Percentiles rank a stretch among this genome's conserved stretches.
Conservation (phyloP, 2,113 vertebrate species). For the Mustelus asterias region DNA sequence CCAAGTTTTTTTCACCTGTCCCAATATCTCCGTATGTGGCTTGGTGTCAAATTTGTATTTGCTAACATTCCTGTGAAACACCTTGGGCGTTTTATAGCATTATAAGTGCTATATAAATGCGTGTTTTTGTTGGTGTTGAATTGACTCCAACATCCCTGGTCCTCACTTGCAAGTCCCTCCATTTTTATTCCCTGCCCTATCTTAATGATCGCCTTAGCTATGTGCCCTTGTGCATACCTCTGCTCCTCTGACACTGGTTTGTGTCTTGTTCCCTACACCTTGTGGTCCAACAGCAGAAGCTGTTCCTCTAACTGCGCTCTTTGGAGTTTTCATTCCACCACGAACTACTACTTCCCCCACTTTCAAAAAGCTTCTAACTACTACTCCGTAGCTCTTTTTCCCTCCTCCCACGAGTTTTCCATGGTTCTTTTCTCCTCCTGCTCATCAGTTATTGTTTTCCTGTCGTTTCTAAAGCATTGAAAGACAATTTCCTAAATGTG, state of each 20-base stretch:
- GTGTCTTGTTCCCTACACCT: background rate
- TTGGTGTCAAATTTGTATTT: background rate
- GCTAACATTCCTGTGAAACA: background rate
- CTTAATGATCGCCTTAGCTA: background rate
- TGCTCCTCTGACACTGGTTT: background rate
- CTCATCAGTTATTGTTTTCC: background rate
- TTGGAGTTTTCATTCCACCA: background rate
- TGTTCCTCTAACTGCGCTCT: background rate
- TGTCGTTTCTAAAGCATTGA: background rate
- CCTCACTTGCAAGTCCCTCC: background rate
- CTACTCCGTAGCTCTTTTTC: background rate
- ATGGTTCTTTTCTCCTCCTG: background rate
- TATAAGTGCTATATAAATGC: background rate
- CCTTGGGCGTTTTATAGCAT: background rate
- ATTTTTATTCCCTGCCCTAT: background rate
- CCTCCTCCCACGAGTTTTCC: background rate
- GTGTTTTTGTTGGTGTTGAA: background rate
- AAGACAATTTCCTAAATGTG: background rate
- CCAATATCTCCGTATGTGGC: background rate
- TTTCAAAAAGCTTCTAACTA: background rate
- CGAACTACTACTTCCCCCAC: background rate
- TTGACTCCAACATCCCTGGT: background rate
- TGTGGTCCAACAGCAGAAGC: background rate
- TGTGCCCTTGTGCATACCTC: background rate
- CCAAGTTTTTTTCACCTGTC: background rate